phyloP scores from a whole-genome alignment of 2,888 invertebrate genomes.

The Drosophila lutescens region DNA sequence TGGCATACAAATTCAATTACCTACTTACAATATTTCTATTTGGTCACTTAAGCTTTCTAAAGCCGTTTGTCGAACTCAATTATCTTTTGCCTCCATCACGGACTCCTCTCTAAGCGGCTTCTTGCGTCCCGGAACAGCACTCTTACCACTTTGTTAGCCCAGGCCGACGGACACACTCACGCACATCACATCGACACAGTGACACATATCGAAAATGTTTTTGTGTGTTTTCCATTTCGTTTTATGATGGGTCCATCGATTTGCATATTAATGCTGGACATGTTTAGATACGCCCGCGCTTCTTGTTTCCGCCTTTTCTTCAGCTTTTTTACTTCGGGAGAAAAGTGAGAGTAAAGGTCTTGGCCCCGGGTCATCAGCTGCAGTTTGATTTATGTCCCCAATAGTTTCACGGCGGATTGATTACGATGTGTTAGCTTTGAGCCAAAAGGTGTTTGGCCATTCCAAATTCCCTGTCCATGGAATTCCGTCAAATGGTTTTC shows the following conservation, averaged over 20 bases:
- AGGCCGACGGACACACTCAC: conserved; percentile 42
- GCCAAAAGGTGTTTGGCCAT: conserved; percentile 50
- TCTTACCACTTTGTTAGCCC: conserved; percentile 42
- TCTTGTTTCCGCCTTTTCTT: conserved; percentile 61
- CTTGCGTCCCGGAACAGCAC: conserved; percentile 40
- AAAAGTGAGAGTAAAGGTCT: conserved; percentile 72
- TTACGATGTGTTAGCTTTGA: conserved; percentile 63
- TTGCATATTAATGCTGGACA: conserved; percentile 72
- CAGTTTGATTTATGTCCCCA: conserved; percentile 65
- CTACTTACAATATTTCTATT: neutral
- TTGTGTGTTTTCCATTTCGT: conserved; percentile 57
- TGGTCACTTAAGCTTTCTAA: neutral
- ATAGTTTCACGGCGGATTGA: conserved; percentile 39
- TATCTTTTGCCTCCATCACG: conserved; percentile 5
- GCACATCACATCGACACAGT: conserved; percentile 65
- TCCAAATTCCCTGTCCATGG: conserved; percentile 36
- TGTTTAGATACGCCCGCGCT: conserved; percentile 69
- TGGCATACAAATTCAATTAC: neutral
- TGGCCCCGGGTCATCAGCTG: conserved; percentile 47
- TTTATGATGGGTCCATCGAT: conserved; percentile 65
- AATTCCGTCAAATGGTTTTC: conserved; percentile 68
- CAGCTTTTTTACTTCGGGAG: neutral
- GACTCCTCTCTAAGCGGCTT: conserved; percentile 25
- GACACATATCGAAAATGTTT: conserved; percentile 63
- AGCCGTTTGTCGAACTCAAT: neutral